These are phyloP conservation scores for Drosophila affinis DNA, from an alignment of 2,888 invertebrate genomes.

Conservation along the genomic window DNA sequence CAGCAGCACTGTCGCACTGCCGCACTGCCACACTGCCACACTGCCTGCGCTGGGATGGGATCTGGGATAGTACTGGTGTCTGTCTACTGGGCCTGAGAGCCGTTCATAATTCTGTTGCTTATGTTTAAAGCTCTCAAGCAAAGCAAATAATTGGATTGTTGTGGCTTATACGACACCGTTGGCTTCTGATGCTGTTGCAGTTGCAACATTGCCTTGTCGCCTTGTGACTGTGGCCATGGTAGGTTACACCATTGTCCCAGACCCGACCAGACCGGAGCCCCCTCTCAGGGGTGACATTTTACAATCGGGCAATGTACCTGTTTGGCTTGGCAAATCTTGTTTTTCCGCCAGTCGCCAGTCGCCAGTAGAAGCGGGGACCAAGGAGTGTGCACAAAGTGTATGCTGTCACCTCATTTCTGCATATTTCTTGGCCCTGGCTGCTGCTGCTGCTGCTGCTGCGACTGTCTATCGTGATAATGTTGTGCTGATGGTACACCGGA, in stretches of 20 bases:
- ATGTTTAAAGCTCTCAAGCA: slow-evolving; percentile 52
- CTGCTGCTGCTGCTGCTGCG: slow-evolving; percentile 27
- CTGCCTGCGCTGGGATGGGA: slow-evolving; percentile 7
- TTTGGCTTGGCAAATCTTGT: slow-evolving; percentile 54
- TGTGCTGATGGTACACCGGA: slow-evolving; percentile 70
- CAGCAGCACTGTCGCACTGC: no score
- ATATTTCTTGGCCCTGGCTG: slow-evolving; percentile 53
- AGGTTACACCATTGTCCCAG: neutral
- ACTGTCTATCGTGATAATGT: slow-evolving; percentile 71
- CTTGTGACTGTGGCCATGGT: neutral
- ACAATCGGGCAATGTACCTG: slow-evolving; percentile 66
- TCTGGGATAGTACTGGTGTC: no score
- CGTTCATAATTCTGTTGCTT: slow-evolving; percentile 68
- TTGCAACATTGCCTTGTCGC: neutral
- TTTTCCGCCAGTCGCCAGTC: slow-evolving; percentile 22
- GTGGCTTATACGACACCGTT: slow-evolving; percentile 44
- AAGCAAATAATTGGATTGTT: slow-evolving; percentile 68
- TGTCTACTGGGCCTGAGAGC: slow-evolving; percentile 4
- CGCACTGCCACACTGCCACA: no score
- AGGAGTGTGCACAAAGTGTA: slow-evolving; percentile 64
- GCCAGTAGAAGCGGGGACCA: neutral
- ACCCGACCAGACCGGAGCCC: neutral
- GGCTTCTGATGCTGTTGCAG: slow-evolving; percentile 13
- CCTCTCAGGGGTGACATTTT: slow-evolving; percentile 54
- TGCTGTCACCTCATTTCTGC: slow-evolving; percentile 71